A percentile compares a stretch with the other conserved stretches of the same genome.
Evolutionary conservation across 2,888 invertebrate genomes (phyloP).

Genomic region (Epistrophella euchroma): DNA sequence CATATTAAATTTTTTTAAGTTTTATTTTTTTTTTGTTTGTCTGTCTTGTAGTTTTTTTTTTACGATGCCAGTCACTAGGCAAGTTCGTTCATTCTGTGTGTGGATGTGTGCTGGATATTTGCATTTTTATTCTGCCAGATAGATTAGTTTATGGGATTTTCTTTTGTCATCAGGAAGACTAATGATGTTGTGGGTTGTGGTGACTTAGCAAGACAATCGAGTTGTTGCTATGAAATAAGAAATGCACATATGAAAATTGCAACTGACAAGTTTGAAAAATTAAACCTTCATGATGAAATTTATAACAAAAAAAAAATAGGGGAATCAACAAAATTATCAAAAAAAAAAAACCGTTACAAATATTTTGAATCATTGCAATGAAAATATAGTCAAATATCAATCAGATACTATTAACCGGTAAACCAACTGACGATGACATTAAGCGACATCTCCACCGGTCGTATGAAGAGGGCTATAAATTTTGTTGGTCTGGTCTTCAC

Average conservation of each 20-base stretch:
- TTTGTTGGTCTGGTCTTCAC: conserved; percentile 17
- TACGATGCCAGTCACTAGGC: not conserved
- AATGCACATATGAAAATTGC: conserved; percentile 1
- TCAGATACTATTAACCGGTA: conserved; percentile 36
- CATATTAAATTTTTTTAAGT: conserved; percentile 64
- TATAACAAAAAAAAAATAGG: not conserved
- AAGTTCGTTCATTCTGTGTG: not conserved
- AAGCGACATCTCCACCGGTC: conserved; percentile 36
- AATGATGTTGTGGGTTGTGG: conserved; percentile 46
- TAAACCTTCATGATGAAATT: conserved; percentile 45
- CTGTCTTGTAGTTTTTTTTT: not conserved
- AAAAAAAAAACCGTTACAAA: conserved; percentile 36
- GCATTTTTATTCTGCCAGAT: conserved; percentile 43
- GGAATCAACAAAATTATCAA: not conserved
- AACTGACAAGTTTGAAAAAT: conserved; percentile 25
- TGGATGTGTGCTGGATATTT: conserved; percentile 12
- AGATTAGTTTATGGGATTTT: conserved; percentile 44
- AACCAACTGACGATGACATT: not conserved
- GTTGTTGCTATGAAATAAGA: not conserved
- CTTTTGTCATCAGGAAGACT: conserved; percentile 63
- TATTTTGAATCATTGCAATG: conserved; percentile 40
- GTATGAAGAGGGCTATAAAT: conserved; percentile 55
- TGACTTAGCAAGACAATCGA: conserved; percentile 1
- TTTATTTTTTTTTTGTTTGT: conserved; percentile 4
- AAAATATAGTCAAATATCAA: conserved; percentile 59